phyloP scores from a whole-genome alignment of 92 coral and sea anemone species.

The Siderastrea radians region DNA sequence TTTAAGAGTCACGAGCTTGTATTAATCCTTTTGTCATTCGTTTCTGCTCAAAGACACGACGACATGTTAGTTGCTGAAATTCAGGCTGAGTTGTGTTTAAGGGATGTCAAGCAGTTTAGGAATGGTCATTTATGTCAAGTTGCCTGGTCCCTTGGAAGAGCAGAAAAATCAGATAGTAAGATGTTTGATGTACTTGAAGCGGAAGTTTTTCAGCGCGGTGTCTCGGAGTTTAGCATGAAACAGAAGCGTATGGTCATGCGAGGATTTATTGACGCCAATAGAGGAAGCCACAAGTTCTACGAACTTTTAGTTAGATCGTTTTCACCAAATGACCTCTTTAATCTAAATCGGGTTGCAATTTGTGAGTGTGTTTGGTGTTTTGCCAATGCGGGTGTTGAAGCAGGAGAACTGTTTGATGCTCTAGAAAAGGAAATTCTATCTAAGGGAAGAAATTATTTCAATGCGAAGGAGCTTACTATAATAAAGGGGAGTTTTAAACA shows the following conservation, averaged over 20 bases:
- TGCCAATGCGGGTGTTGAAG: not conserved
- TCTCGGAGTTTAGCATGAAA: too few relatives aligned
- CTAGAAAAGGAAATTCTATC: too few relatives aligned
- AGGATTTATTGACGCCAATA: constrained; percentile 11
- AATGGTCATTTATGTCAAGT: constrained; percentile 5
- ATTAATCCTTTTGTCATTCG: too few relatives aligned
- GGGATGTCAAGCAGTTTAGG: not conserved
- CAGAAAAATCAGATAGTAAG: not conserved
- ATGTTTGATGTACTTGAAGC: not conserved
- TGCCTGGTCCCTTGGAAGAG: constrained; percentile 14
- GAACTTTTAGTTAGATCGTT: not conserved
- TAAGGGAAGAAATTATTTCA: too few relatives aligned
- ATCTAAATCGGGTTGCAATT: not conserved
- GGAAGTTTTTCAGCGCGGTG: too few relatives aligned
- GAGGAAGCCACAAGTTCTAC: constrained; percentile 18
- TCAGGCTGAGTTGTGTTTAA: not conserved
- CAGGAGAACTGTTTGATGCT: too few relatives aligned
- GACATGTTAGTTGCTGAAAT: too few relatives aligned
- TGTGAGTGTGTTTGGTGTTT: constrained; percentile 10
- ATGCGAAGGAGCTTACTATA: too few relatives aligned
- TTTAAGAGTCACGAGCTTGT: constrained; percentile 12
- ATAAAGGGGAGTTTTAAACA: too few relatives aligned
- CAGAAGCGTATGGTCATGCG: too few relatives aligned
- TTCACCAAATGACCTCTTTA: not conserved
- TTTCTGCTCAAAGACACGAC: too few relatives aligned